Conservation (phyloP, 2,113 vertebrate genomes). For the Anolis sagrei region DNA sequence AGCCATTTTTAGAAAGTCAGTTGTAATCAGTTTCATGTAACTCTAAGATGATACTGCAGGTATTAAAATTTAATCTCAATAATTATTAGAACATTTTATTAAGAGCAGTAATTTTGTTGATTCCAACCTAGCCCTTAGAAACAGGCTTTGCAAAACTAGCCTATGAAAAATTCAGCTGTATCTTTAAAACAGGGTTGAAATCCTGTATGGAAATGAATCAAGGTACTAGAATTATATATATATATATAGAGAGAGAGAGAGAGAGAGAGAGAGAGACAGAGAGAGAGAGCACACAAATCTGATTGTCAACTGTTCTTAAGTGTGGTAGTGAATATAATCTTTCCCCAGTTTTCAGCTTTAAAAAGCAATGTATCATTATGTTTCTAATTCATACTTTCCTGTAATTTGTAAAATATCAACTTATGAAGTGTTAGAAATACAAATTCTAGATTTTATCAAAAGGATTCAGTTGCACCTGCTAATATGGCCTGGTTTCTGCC, state of each 20-base stretch:
- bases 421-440: background rate
- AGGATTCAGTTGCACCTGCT: background rate
- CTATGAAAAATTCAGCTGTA: slow-evolving; percentile 60
- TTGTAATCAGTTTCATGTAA: slow-evolving; percentile 39
- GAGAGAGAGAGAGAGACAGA: too few relatives aligned
- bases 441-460: background rate
- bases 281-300: too few relatives aligned
- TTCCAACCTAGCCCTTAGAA: slow-evolving; percentile 54
- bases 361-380: background rate
- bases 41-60: slow-evolving; percentile 29
- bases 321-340: slow-evolving; percentile 22
- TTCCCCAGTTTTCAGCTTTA: slow-evolving; percentile 36
- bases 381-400: slow-evolving; percentile 2
- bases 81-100: slow-evolving; percentile 25
- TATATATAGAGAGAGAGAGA: too few relatives aligned
- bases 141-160: slow-evolving; percentile 60
- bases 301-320: slow-evolving; percentile 39
- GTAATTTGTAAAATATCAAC: background rate
- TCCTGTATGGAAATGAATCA: slow-evolving; percentile 63
- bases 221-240: slow-evolving; percentile 48
- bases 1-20: slow-evolving; percentile 20
- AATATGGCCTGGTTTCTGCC: too few relatives aligned
- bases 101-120: slow-evolving; percentile 45
- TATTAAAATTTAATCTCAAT: slow-evolving; percentile 58
- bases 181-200: slow-evolving; percentile 49